Conservation (phyloP, 2,888 invertebrate genomes). For the Ptilodon capucinus region DNA sequence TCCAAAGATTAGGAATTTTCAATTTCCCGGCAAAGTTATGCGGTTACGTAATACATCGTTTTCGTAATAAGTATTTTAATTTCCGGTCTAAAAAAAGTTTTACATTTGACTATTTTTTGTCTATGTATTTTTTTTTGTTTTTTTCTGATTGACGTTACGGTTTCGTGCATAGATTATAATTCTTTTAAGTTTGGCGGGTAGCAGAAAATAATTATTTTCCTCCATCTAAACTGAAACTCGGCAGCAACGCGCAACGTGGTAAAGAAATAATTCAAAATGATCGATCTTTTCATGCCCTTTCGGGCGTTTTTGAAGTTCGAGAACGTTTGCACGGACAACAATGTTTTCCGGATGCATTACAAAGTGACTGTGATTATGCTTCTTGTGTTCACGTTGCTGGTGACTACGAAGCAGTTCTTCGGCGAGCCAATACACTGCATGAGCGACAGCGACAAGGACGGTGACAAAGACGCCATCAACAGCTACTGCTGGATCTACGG, state of each 20-base stretch:
- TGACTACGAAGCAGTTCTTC: conserved; percentile 92
- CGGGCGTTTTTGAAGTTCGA: conserved; percentile 86
- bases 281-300: conserved; percentile 86
- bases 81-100: too few species aligned
- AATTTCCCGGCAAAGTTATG: too few species aligned
- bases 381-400: conserved; percentile 87
- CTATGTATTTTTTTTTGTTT: too few species aligned
- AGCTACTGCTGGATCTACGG: conserved; percentile 92
- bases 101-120: too few species aligned
- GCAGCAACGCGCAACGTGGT: neutral
- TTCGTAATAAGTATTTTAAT: too few species aligned
- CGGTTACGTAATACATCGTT: too few species aligned
- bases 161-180: neutral
- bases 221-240: neutral
- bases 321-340: conserved; percentile 88
- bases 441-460: conserved; percentile 67
- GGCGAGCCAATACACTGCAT: conserved; percentile 93
- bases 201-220: neutral
- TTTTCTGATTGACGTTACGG: neutral
- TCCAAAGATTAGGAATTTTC: too few species aligned
- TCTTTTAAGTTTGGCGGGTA: conserved; percentile 23
- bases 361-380: conserved; percentile 88
- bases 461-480: conserved; percentile 85
- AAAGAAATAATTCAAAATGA: conserved; percentile 65
- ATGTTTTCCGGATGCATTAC: conserved; percentile 89